Conservation (phyloP, 2,113 vertebrate genomes). For the Scomber scombrus region DNA sequence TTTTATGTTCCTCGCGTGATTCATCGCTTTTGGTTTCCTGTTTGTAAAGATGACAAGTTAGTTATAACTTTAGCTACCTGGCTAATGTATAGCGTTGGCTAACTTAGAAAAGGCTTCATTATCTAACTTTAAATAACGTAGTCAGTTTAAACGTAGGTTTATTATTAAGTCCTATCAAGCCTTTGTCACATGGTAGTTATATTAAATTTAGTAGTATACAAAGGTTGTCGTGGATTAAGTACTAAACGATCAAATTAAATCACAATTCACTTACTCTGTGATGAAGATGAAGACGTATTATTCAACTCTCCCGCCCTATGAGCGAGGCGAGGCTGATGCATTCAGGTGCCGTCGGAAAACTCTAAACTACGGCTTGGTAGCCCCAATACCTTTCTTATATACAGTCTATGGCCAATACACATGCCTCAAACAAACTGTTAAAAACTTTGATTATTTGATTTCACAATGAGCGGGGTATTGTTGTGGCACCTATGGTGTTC, state of each 20-base stretch:
- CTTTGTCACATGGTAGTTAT: background rate
- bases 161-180: background rate
- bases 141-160: background rate
- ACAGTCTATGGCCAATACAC: no score
- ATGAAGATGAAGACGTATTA: background rate
- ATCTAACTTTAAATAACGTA: background rate
- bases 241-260: constrained; percentile 13
- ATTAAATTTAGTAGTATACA: background rate
- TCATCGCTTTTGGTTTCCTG: constrained; percentile 83
- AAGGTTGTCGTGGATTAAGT: background rate
- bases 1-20: constrained; percentile 90
- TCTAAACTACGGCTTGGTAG: background rate
- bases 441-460: no score
- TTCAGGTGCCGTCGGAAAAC: constrained; percentile 19
- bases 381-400: no score
- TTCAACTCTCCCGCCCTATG: constrained; percentile 55
- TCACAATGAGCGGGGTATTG: no score
- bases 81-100: background rate
- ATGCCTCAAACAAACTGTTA: background rate
- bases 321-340: background rate
- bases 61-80: background rate
- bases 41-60: constrained; percentile 28
- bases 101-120: background rate
- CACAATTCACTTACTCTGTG: background rate
- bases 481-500: no score